Evolutionary conservation across 2,113 vertebrate species (phyloP), one percentile per base, ranked within the genome.

Genomic region (Hippolais icterina): DNA sequence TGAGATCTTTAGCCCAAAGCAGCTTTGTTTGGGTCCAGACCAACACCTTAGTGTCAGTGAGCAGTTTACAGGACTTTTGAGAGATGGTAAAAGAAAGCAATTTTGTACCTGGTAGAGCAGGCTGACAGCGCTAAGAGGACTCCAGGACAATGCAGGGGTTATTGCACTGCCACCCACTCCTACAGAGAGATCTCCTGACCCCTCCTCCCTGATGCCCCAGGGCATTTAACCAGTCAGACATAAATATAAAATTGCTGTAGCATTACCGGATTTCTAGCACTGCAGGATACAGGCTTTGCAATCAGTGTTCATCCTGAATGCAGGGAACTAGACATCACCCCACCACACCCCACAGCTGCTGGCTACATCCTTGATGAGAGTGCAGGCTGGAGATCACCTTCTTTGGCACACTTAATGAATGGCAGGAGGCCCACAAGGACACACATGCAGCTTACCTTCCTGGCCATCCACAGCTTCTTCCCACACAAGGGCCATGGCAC

Each of bases 401-500:
- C 52, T 44, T 19, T 37, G 50, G 39, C 27, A 19, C 44, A 24
- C 27, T 29, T 57, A 56, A n/a, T 2, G 9, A 89, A 21, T 3
- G 13, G 20, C 53, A 53, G 35, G 27, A 47, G 37, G 23, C 54
- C n/a, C 50, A 80, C 35, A 54, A 7, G 22, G 35, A 70, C 4
- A 20, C 3, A 20, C 7, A 8, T n/a, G 19, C 64, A 31, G 3
- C 94, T 94, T 66, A 94, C 96, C 94, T 89, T 78, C 35, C 72
- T 19, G 52, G 17, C n/a, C 52, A 64, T 63, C 44, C 0, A 0
- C 72, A 89, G 89, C 64, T 93, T 64, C 86, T 74, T 81, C 44
- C 91, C 72, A 31, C 17, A 1, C 64, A 69, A 92, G 27, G 76
- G 91, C 91, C 95, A 95, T 96, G 56, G 44, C 89, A 94, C 39